Conservation (phyloP, 2,888 invertebrate genomes). For the Lasioglossum leucozonium region DNA sequence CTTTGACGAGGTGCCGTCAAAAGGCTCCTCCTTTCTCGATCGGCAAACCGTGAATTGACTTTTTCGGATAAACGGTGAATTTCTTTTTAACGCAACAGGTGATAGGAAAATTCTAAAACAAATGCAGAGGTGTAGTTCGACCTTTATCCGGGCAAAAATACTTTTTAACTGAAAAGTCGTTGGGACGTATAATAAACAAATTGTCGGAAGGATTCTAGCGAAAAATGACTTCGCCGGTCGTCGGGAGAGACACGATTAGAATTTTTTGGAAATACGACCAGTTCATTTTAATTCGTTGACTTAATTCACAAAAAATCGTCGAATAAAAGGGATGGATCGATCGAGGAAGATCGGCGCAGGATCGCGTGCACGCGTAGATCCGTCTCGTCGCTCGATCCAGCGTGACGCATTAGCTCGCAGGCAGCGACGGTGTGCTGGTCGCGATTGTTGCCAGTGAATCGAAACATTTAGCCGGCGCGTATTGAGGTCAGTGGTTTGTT, state of each 20-base stretch:
- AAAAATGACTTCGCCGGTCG: not conserved
- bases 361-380: not conserved
- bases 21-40: not conserved
- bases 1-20: not conserved
- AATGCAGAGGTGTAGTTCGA: not conserved
- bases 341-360: not conserved
- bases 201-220: too few relatives aligned
- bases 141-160: not conserved
- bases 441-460: constrained; percentile 43
- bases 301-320: not conserved
- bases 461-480: constrained; percentile 49
- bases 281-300: too few relatives aligned
- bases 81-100: not conserved
- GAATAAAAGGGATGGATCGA: not conserved
- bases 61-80: not conserved
- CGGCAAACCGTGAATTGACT: not conserved
- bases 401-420: constrained; percentile 29
- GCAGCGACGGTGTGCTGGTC: constrained; percentile 12
- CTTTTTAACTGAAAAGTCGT: not conserved
- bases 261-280: too few relatives aligned
- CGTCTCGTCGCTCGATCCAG: not conserved
- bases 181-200: too few relatives aligned
- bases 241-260: too few relatives aligned
- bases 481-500: constrained; percentile 61
- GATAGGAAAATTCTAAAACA: not conserved